Percentiles rank a stretch among this genome's conserved stretches.
phyloP scores from a whole-genome alignment of 2,888 invertebrate species.

The Synanthedon formicaeformis region DNA sequence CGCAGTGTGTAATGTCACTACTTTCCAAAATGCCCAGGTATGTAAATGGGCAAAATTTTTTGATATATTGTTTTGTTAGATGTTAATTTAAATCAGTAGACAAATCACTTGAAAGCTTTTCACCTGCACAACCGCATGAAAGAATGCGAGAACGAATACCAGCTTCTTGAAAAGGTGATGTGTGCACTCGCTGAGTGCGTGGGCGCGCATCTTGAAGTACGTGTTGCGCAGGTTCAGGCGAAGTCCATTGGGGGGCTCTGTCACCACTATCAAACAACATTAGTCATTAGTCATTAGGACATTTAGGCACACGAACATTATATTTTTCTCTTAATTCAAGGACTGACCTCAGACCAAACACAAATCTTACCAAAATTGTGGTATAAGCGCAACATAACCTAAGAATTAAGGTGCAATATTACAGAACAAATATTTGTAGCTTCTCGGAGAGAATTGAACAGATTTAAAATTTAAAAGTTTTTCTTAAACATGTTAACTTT shows the following conservation, averaged over 20 bases:
- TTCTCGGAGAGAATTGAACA: too few relatives aligned
- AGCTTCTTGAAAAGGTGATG: conserved; percentile 85
- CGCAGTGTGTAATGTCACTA: too few relatives aligned
- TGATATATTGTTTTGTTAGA: too few relatives aligned
- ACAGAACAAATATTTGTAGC: too few relatives aligned
- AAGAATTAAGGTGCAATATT: too few relatives aligned
- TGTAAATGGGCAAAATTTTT: too few relatives aligned
- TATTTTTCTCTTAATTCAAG: background rate
- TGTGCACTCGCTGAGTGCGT: conserved; percentile 77
- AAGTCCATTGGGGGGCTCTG: conserved; percentile 91
- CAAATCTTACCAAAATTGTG: too few relatives aligned
- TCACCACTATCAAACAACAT: conserved; percentile 77
- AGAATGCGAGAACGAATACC: conserved; percentile 90
- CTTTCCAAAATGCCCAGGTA: too few relatives aligned
- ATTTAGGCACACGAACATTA: background rate
- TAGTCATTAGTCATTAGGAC: conserved; percentile 1
- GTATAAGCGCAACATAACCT: too few relatives aligned
- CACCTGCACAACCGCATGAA: conserved; percentile 91
- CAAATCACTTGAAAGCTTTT: background rate
- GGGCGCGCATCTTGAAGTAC: conserved; percentile 85
- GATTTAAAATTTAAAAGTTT: too few relatives aligned
- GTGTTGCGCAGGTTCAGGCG: conserved; percentile 90
- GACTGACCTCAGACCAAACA: background rate
- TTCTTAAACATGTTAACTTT: too few relatives aligned
- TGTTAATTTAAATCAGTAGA: too few relatives aligned